Base-by-base conservation (phyloP, 30 jellyfish, hydroid and myxozoan genomes). In the Pseudorhiza aurosa region DNA sequence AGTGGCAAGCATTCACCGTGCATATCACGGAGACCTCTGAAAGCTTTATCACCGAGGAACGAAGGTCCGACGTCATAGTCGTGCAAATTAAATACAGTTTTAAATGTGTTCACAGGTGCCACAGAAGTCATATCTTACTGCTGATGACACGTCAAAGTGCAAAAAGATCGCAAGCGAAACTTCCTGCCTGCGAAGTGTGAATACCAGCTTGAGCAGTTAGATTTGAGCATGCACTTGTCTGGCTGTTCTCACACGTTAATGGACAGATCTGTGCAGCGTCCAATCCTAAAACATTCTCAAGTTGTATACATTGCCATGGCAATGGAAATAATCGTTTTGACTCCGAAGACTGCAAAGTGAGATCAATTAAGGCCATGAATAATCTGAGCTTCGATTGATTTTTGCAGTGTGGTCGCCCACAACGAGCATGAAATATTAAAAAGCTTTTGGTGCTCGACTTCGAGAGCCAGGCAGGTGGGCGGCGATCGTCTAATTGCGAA, bases 61-160 rank as follows among this genome's bases (percentile, higher is more conserved):
- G 80, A 26, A 19, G 95, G 85, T 25, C 87, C 83, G 51, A 84
- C 78, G 29, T 64, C 88, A 50, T 84, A 84, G 31, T 84, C 88
- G 55, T 71, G 76, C 75, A 84, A 43, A 33, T 72, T 84, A 17
- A 84, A 72, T 43, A 84, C 60, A 30, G 49, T 71, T 51, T 64
- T 58, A 63, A 70, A 84, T 1, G 95, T 84, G 60, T 84, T 63
- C 21, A 32, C 71, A 19, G 65, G 75, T 14, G 73, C 60, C 19
- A 57, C 58, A 3, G 95, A 46, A 8, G 95, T 53, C 88, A 62
- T 62, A 12, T 26, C 36, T n/a, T 21, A 24, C 15, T 2, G 72
- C 72, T 5, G 2, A 4, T n/a, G n/a, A n/a, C n/a, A n/a, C n/a
- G n/a, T n/a, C n/a, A n/a, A n/a, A n/a, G n/a, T n/a, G n/a, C n/a